Evolutionary conservation across 1,140 invertebrate genomes (phyloP).

Genomic region (Diprion similis): DNA sequence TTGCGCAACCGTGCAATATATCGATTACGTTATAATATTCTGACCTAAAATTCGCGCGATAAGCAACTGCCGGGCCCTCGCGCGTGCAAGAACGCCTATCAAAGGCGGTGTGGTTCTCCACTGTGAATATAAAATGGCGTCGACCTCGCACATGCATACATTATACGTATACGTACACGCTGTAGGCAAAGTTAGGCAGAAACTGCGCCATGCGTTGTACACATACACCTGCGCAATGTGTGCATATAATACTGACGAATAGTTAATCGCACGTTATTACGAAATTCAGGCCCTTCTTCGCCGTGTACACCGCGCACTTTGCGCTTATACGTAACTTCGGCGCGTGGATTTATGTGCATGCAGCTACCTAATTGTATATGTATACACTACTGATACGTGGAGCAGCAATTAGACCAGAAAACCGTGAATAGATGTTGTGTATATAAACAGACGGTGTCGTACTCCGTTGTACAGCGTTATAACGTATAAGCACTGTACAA

Average conservation of each 20-base stretch:
- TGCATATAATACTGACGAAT: background rate
- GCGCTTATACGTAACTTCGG: background rate
- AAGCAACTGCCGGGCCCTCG: background rate
- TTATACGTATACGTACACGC: background rate
- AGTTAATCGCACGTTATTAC: background rate
- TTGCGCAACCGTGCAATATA: conserved; percentile 7
- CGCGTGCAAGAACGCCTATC: background rate
- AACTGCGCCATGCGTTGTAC: too few relatives aligned
- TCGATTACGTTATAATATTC: conserved; percentile 6
- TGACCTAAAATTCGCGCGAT: conserved; percentile 7
- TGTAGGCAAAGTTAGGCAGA: background rate
- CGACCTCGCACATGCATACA: background rate
- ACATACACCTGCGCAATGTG: too few relatives aligned
- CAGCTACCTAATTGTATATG: too few relatives aligned
- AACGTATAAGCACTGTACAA: background rate
- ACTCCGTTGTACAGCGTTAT: background rate
- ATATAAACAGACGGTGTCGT: background rate
- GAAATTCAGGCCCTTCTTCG: conserved; percentile 7
- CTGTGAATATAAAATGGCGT: background rate
- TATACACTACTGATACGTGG: background rate
- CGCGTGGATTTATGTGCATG: too few relatives aligned
- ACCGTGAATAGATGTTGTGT: background rate
- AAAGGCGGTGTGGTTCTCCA: background rate
- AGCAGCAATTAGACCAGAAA: background rate
- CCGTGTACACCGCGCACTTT: background rate